Percentiles rank a stretch among this genome's conserved stretches.
Conservation (phyloP, 2,888 invertebrate species). For the Mayetiola destructor region DNA sequence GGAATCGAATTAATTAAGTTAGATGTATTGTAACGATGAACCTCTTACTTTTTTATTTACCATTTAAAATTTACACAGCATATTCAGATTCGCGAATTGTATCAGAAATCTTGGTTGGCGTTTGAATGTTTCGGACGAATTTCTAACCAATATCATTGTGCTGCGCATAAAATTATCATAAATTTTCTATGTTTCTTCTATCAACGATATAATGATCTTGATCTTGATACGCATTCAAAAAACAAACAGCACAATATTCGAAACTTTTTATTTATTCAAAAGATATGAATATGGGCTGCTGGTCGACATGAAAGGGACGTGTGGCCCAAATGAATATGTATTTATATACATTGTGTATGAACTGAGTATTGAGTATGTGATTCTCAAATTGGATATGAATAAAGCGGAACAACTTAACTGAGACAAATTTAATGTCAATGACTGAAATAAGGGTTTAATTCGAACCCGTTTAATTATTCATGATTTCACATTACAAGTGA, state of each 20-base stretch:
- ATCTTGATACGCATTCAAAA: not conserved
- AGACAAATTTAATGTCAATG: too few relatives aligned
- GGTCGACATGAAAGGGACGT: too few relatives aligned
- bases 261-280: too few relatives aligned
- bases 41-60: not conserved
- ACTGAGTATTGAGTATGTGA: too few relatives aligned
- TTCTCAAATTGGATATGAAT: too few relatives aligned
- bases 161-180: constrained; percentile 6
- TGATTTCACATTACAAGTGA: too few relatives aligned
- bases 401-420: too few relatives aligned
- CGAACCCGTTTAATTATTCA: too few relatives aligned
- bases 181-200: not conserved
- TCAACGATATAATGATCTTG: not conserved
- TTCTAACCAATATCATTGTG: constrained; percentile 6
- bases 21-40: not conserved
- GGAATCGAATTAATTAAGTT: constrained; percentile 8
- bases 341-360: constrained; percentile 10
- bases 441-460: too few relatives aligned
- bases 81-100: not conserved
- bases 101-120: not conserved
- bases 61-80: too few relatives aligned
- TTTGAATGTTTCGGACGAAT: not conserved
- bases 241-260: not conserved
- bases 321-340: too few relatives aligned
- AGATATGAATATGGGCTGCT: too few relatives aligned